A percentile compares a stretch with the other conserved stretches of the same genome.
These are phyloP conservation scores for Biston betularia DNA, from an alignment of 2,888 invertebrate genomes.

Conservation along the genomic window DNA sequence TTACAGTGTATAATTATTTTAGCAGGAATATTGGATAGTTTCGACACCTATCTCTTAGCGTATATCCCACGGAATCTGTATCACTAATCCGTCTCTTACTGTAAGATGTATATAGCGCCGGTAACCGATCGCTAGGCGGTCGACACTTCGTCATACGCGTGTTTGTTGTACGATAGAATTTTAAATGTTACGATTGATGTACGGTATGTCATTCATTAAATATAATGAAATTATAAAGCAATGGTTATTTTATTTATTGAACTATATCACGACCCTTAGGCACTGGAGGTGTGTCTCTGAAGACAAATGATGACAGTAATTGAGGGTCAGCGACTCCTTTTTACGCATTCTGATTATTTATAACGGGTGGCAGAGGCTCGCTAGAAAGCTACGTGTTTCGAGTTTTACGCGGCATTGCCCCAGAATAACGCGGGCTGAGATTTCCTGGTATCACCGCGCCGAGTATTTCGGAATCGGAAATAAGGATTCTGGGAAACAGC, in stretches of 20 bases:
- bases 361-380: slow-evolving; percentile 76
- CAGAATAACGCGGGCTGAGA: slow-evolving; percentile 78
- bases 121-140: slow-evolving; percentile 34
- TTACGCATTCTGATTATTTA: slow-evolving; percentile 78
- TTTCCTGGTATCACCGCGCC: slow-evolving; percentile 77
- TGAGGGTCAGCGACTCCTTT: slow-evolving; percentile 75
- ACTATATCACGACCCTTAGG: slow-evolving; percentile 4
- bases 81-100: slow-evolving; percentile 58
- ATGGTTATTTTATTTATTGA: slow-evolving; percentile 48
- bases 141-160: slow-evolving; percentile 46
- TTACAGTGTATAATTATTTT: slow-evolving; percentile 46
- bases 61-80: slow-evolving; percentile 41
- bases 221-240: slow-evolving; percentile 67
- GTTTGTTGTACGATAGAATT: slow-evolving; percentile 69
- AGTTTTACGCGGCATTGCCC: slow-evolving; percentile 78
- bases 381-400: slow-evolving; percentile 79
- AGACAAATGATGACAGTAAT: slow-evolving; percentile 60
- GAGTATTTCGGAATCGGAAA: slow-evolving; percentile 84
- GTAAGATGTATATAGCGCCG: slow-evolving; percentile 54
- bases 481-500: slow-evolving; percentile 79
- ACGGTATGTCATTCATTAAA: slow-evolving; percentile 69
- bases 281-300: slow-evolving; percentile 12
- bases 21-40: slow-evolving; percentile 11
- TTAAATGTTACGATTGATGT: slow-evolving; percentile 68
- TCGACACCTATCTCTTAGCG: slow-evolving; percentile 16